phyloP scores from a whole-genome alignment of 2,888 invertebrate genomes.

The Arenicola marina region DNA sequence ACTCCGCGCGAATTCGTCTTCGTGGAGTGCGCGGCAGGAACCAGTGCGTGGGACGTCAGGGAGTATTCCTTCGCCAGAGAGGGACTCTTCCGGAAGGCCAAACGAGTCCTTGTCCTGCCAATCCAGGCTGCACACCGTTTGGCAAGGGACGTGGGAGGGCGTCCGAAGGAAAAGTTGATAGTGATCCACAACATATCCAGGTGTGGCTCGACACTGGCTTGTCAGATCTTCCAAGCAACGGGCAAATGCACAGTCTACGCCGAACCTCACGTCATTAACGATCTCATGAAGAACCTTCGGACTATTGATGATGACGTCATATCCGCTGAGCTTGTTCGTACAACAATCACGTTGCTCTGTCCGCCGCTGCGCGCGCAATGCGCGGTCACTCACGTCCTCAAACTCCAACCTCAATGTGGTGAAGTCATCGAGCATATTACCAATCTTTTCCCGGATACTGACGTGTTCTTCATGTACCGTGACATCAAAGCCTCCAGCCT shows the following conservation, averaged over 20 bases:
- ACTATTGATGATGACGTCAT: neutral
- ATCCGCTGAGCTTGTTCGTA: neutral
- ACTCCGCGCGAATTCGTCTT: neutral
- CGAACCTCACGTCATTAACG: neutral
- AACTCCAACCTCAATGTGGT: neutral
- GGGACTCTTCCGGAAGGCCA: neutral
- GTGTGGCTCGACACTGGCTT: constrained; percentile 2
- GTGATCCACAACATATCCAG: neutral
- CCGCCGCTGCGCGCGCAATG: neutral
- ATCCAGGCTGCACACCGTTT: neutral
- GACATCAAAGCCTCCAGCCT: too few species aligned
- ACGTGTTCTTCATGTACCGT: neutral
- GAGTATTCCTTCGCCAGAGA: neutral
- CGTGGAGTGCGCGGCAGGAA: neutral
- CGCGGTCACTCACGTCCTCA: neutral
- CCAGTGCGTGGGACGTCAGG: neutral
- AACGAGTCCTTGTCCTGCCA: neutral
- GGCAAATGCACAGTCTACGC: neutral
- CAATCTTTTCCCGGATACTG: neutral
- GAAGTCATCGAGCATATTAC: neutral
- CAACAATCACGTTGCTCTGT: neutral
- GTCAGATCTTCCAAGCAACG: neutral
- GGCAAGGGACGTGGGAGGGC: neutral
- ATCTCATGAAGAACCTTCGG: neutral
- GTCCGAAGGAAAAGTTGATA: neutral